A percentile compares a stretch with the other conserved stretches of the same genome.
Evolutionary conservation across 2,888 invertebrate genomes (phyloP).

Genomic region (Trissolcus japonicus): DNA sequence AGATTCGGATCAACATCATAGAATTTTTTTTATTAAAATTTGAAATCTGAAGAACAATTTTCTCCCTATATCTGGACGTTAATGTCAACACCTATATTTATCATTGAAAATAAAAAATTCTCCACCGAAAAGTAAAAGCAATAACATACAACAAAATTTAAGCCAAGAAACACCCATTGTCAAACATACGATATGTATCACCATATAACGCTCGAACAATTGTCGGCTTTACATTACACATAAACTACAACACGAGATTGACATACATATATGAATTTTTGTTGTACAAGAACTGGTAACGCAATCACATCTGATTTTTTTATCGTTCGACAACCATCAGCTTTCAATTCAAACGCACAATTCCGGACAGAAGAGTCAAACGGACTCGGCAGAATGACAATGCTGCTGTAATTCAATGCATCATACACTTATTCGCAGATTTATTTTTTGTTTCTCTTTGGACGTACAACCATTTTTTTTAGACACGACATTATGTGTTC

Average conservation of each 20-base stretch:
- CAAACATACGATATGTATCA: conserved; percentile 22
- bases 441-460: too few species aligned
- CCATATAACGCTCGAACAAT: conserved; percentile 15
- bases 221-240: conserved; percentile 20
- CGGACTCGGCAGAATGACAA: not conserved
- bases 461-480: too few species aligned
- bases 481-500: too few species aligned
- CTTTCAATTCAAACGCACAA: not conserved
- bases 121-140: not conserved
- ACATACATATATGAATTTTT: conserved; percentile 18
- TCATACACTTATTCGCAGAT: too few species aligned
- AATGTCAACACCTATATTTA: not conserved
- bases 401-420: not conserved
- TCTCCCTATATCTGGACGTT: not conserved
- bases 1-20: conserved; percentile 4
- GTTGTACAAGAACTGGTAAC: conserved; percentile 6
- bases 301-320: conserved; percentile 6
- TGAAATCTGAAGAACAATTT: not conserved
- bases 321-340: not conserved
- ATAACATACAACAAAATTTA: conserved; percentile 4
- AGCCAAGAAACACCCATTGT: not conserved
- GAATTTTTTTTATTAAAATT: not conserved
- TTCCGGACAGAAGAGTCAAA: too few species aligned
- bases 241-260: conserved; percentile 37
- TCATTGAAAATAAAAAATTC: not conserved